Evolutionary conservation across 2,888 invertebrate genomes (phyloP).

Genomic region (Microplitis deprimator): DNA sequence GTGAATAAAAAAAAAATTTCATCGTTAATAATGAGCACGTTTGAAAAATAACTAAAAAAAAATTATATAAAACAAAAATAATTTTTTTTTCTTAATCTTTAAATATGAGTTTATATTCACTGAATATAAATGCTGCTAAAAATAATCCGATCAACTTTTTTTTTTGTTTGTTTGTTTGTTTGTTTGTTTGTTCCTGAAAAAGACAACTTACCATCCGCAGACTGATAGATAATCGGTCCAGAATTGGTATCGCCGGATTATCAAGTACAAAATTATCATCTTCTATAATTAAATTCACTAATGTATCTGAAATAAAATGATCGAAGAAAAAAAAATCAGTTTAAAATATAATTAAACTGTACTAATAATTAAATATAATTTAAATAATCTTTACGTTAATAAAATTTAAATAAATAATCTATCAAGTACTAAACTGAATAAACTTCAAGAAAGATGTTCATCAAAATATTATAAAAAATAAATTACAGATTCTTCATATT

Average conservation of each 20-base stretch:
- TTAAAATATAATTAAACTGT: neutral
- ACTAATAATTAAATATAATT: too few species aligned
- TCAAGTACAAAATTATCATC: constrained; percentile 26
- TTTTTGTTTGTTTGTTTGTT: constrained; percentile 35
- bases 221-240: constrained; percentile 40
- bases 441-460: neutral
- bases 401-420: neutral
- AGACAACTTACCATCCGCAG: constrained; percentile 68
- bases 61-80: neutral
- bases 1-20: constrained; percentile 23
- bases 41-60: neutral
- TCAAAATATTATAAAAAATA: neutral
- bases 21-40: neutral
- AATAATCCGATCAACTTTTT: constrained; percentile 53
- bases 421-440: neutral
- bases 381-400: too few species aligned
- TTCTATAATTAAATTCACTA: constrained; percentile 25
- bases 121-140: constrained; percentile 50
- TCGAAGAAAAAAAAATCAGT: neutral
- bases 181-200: constrained; percentile 54
- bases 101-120: constrained; percentile 28
- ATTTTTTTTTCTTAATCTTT: constrained; percentile 23
- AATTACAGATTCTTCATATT: constrained; percentile 17
- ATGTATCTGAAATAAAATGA: constrained; percentile 39
- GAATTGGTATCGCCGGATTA: constrained; percentile 29